These are phyloP conservation scores for Ditula angustiorana DNA, from an alignment of 2,888 invertebrate species.

Conservation along the genomic window DNA sequence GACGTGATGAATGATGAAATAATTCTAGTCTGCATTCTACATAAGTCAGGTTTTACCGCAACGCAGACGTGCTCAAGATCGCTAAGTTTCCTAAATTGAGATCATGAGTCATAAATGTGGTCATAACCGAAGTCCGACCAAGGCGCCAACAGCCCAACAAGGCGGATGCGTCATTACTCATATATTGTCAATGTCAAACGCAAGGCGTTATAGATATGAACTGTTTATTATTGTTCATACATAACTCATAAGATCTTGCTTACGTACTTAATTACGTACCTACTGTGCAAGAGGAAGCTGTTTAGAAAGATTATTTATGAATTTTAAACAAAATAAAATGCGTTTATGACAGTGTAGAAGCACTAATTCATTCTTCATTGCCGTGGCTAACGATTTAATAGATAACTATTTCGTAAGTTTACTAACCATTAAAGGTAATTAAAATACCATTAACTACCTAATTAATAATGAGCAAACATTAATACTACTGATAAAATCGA, in stretches of 20 bases:
- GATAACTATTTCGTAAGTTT: no score
- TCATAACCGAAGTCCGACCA: constrained; percentile 1
- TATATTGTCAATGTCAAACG: constrained; percentile 34
- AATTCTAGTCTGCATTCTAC: no score
- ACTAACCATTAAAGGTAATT: no score
- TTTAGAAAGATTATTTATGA: not conserved
- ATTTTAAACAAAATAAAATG: no score
- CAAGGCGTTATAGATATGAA: constrained; percentile 15
- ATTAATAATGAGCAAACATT: no score
- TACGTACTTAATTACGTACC: not conserved
- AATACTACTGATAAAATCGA: no score
- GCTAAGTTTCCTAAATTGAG: not conserved
- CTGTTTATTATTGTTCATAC: not conserved
- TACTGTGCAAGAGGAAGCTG: not conserved
- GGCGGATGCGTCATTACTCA: constrained; percentile 20
- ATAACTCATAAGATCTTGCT: not conserved
- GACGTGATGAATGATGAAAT: not conserved
- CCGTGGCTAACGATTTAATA: no score
- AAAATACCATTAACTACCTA: no score
- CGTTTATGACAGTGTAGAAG: no score
- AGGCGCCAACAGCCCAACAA: not conserved
- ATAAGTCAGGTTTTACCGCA: not conserved
- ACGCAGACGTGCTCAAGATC: not conserved
- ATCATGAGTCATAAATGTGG: not conserved
- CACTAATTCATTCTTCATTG: no score